Percentiles rank a stretch among this genome's conserved stretches.
Conservation (phyloP, 2,797 vertebrate genomes). For the Neopelma chrysocephalum region DNA sequence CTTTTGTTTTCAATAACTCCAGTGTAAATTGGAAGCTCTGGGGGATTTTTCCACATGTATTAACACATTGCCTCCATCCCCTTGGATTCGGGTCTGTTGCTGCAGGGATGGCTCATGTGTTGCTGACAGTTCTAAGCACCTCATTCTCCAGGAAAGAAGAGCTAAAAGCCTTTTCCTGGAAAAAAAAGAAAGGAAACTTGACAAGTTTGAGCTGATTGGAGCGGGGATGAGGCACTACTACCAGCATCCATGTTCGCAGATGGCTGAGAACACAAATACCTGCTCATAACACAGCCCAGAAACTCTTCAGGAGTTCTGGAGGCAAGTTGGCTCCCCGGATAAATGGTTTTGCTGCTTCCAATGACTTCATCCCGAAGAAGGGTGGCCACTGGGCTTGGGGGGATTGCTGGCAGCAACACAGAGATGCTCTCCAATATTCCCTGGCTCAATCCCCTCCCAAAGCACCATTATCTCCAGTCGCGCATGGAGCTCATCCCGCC, state of each 20-base stretch:
- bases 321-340: background rate
- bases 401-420: background rate
- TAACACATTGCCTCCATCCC: constrained; percentile 21
- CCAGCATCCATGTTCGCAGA: background rate
- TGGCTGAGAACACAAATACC: background rate
- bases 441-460: constrained; percentile 27
- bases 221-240: background rate
- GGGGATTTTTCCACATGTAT: constrained; percentile 22
- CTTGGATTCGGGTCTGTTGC: background rate
- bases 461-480: constrained; percentile 25
- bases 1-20: constrained; percentile 2
- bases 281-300: background rate
- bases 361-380: background rate
- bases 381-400: background rate
- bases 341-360: background rate
- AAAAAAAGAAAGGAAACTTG: background rate
- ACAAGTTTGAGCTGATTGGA: background rate
- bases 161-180: background rate
- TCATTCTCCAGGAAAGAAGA: background rate
- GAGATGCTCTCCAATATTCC: constrained; percentile 1
- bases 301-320: background rate
- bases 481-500: constrained; percentile 13
- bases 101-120: background rate
- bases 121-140: constrained; percentile 33
- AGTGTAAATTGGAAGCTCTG: background rate